Evolutionary conservation across 2,888 invertebrate species (phyloP), one percentile per base, ranked within the genome.

Genomic region (Camptogramma bilineatum): DNA sequence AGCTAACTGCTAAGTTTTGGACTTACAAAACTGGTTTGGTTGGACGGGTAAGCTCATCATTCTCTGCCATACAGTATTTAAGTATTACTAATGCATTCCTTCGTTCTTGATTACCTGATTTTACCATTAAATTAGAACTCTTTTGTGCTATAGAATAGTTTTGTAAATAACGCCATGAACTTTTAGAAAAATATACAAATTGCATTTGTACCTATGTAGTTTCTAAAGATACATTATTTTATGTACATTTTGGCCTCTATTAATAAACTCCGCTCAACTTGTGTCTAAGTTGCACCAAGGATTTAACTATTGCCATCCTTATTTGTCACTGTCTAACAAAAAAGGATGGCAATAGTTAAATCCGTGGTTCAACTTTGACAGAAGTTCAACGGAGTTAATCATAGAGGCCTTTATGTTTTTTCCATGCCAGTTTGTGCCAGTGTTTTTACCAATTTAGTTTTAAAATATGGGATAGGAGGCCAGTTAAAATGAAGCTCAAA

Each of bases 1-100:
- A n/a, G n/a, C n/a, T n/a, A n/a, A 39, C 13, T 1, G 13, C 1
- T 13, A 3, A 3, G 10, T 31, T 31, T 31, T 31, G 31, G 31
- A 31, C 34, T 4, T 8, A 2, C 3, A 19, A 47, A 16, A 42
- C n/a, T 24, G 21, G 17, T 52, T 34, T 16, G 39, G 19, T 31
- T 52, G 24, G 34, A 47, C 28, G 24, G 48, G 13, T 53, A 79
- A 87, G 21, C 21, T 39, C 39, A 16, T 18, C 7, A 86, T 90
- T 87, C 87, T 93, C 88, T 86, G 90, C 92, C 92, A 91, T 91
- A 91, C 91, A 92, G 92, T 93, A 93, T 93, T 93, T 92, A 84
- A 84, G 84, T 65, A 65, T 62, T 50, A 66, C 81, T 76, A 82
- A 79, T 82, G 83, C 86, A 90, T 90, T 90, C 87, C 85, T 88